Base-by-base conservation (phyloP, 2,888 invertebrate species). In the Clanis bilineata region DNA sequence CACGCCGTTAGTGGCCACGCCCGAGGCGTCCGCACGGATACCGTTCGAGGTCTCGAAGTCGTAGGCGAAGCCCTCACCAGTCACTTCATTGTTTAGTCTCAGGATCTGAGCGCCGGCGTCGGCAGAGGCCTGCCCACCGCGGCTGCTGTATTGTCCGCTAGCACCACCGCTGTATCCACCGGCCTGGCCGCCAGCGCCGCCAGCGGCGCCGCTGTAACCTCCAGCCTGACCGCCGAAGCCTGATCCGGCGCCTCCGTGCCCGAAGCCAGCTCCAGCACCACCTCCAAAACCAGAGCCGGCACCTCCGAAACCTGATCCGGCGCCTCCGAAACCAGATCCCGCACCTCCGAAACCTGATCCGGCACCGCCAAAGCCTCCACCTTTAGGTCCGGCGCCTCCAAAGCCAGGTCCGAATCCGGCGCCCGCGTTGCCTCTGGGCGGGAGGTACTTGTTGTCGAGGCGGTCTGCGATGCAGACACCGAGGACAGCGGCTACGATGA, bases 11-110 rank as follows among this genome's bases (percentile, higher is more conserved):
- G 90, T 88, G 44, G 91, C 92, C 0, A 89, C 87, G 6, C 92
- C 92, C 5, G 81, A 77, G 0, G 92, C 92, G 32, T 92, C 90
- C 77, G 92, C 92, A 23, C 87, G 85, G 75, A 92, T 92, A 0
- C 92, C 92, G 69, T 92, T 92, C 3, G 91, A 91, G 1, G 92
- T 92, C 64, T 92, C 92, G 64, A 89, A 92, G 70, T 91, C 90
- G 68, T 90, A 92, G 2, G 87, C 72, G 79, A 92, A 92, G 3
- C 89, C 87, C 44, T 92, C 92, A 61, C 88, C 90, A 12, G 86
- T 90, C 9, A 91, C 89, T 60, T 92, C 91, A 56, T 77, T 91
- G 83, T 90, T 91, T 38, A 75, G 70, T 63, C 81, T 85, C 10
- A 92, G 69, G 76, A 90, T 91, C 66, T 92, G 86, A 28, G 92